Conservation (phyloP, 2,113 vertebrate genomes). For the Anarrhichthys ocellatus region DNA sequence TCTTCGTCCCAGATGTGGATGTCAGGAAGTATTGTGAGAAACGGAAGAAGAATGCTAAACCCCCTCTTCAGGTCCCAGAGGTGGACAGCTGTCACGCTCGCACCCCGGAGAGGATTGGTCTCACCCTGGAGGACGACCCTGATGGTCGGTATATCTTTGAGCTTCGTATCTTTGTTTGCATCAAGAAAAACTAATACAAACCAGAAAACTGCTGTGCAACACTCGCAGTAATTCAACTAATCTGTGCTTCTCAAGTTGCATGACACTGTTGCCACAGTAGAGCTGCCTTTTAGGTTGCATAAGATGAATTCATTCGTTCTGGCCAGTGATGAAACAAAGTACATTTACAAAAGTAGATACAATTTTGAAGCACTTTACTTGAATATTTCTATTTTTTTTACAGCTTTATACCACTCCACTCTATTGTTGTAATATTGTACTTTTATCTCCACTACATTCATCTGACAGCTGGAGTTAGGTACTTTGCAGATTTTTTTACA, state of each 20-base stretch:
- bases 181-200: not conserved
- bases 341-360: not conserved
- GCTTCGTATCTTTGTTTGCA: not conserved
- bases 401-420: not conserved
- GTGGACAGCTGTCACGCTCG: slow-evolving; percentile 90
- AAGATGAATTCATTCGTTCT: not conserved
- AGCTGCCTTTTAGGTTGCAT: not conserved
- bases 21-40: slow-evolving; percentile 86
- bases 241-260: no score
- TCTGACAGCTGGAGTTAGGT: not conserved
- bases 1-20: slow-evolving; percentile 77
- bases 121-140: slow-evolving; percentile 90
- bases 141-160: slow-evolving; percentile 77
- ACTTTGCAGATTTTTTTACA: not conserved
- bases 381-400: not conserved
- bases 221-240: not conserved
- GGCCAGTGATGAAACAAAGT: no score
- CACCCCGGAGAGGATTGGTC: slow-evolving; percentile 77
- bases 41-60: slow-evolving; percentile 75
- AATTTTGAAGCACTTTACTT: not conserved
- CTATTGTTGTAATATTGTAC: not conserved
- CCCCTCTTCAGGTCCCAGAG: slow-evolving; percentile 89
- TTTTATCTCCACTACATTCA: not conserved
- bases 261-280: not conserved
- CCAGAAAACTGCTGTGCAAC: not conserved